phyloP scores from a whole-genome alignment of 2,113 vertebrate genomes.

The Cyprinodon brontotheroides region DNA sequence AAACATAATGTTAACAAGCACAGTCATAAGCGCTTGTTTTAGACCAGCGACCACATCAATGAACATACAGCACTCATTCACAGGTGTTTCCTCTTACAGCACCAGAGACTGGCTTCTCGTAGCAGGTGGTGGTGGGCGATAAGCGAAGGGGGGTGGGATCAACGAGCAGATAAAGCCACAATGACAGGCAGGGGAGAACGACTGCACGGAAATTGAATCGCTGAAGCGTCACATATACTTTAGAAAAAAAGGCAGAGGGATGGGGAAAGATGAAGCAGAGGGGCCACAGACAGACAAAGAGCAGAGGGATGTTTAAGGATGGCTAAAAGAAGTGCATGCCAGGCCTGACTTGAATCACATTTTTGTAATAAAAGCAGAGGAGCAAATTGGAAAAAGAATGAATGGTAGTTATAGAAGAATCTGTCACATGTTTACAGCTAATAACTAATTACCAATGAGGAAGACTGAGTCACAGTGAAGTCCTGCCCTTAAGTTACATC shows the following conservation, averaged over 20 bases:
- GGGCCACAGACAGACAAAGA: conserved; percentile 38
- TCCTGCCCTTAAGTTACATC: conserved; percentile 4
- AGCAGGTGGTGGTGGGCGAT: conserved; percentile 85
- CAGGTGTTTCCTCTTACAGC: conserved; percentile 62
- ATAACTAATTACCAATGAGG: conserved; percentile 12
- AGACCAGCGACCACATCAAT: conserved; percentile 18
- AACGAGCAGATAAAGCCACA: conserved; percentile 80
- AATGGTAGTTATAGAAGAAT: conserved; percentile 14
- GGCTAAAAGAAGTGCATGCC: conserved; percentile 21
- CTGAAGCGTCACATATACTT: conserved; percentile 88
- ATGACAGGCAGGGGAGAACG: conserved; percentile 80
- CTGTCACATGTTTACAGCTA: conserved; percentile 10
- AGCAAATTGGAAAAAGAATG: conserved; percentile 15
- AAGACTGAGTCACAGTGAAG: conserved; percentile 14
- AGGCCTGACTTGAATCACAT: conserved; percentile 38
- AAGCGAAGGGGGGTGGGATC: conserved; percentile 85
- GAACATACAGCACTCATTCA: conserved; percentile 22
- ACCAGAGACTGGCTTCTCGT: conserved; percentile 61
- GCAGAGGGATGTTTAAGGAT: conserved; percentile 34
- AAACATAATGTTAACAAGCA: background rate
- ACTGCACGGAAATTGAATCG: conserved; percentile 90
- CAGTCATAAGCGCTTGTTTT: background rate
- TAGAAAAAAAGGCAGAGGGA: conserved; percentile 60
- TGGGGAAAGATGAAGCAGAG: conserved; percentile 29
- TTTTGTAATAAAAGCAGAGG: conserved; percentile 39